A percentile compares a stretch with the other conserved stretches of the same genome.
phyloP scores from a whole-genome alignment of 1,140 invertebrate species.

The Drosophila asahinai region DNA sequence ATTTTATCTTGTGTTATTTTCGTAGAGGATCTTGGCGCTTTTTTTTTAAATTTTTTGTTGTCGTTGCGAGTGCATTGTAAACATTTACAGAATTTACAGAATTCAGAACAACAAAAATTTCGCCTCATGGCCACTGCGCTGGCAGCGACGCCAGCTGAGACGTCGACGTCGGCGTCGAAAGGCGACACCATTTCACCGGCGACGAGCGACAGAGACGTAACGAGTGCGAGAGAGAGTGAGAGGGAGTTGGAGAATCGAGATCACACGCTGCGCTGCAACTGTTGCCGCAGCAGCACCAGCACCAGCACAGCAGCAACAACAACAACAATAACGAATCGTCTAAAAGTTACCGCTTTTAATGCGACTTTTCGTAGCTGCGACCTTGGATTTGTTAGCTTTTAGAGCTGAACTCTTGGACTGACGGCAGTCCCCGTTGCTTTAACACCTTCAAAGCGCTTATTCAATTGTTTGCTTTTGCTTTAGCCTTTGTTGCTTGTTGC shows the following conservation, averaged over 20 bases:
- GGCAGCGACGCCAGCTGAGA: constrained; percentile 23
- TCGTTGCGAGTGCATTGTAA: constrained; percentile 59
- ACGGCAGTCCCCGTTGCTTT: constrained; percentile 21
- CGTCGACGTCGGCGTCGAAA: constrained; percentile 24
- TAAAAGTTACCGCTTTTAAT: constrained; percentile 17
- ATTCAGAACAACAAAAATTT: constrained; percentile 66
- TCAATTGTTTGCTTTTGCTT: constrained; percentile 74
- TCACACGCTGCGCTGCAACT: constrained; percentile 40
- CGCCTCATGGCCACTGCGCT: constrained; percentile 46
- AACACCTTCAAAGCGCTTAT: constrained; percentile 51
- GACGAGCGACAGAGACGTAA: constrained; percentile 32
- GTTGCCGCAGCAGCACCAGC: constrained; percentile 19
- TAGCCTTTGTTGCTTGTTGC: constrained; percentile 43
- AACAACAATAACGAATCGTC: constrained; percentile 27
- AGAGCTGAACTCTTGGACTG: constrained; percentile 30
- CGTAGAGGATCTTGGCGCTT: constrained; percentile 17
- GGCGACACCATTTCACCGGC: constrained; percentile 63
- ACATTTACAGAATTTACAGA: constrained; percentile 61
- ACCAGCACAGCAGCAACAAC: constrained; percentile 6
- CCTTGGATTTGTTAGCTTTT: constrained; percentile 39
- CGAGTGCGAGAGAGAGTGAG: constrained; percentile 12
- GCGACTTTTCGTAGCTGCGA: constrained; percentile 27
- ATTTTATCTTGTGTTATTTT: constrained; percentile 3
- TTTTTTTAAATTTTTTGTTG: constrained; percentile 26
- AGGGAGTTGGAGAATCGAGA: constrained; percentile 32